Base-by-base conservation (phyloP, 92 coral and sea anemone genomes). In the Porites lobata region DNA sequence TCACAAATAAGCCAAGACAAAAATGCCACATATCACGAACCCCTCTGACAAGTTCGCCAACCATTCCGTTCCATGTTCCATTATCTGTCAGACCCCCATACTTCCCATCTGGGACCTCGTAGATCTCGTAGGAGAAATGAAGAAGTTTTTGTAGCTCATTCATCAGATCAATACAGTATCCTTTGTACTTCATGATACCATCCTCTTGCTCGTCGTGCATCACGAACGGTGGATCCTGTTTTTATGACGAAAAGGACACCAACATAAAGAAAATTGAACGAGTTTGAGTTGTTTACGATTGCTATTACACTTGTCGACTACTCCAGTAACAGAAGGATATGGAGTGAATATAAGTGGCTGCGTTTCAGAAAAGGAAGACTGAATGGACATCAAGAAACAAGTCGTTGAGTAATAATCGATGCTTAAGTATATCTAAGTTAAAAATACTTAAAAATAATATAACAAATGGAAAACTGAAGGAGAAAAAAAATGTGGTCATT, bases 121-220 rank as follows among this genome's bases (percentile, higher is more conserved):
- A 90, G 26, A 96, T 29, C 64, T 94, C 91, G 80, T 91, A 96
- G 1, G 89, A 92, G 54, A 96, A 96, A 50, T 76, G 83, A 53
- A 96, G 91, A 26, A 76, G 32, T 20, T 78, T 80, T 8, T 98
- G 93, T 20, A 96, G 72, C 54, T 92, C 86, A 15, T 83, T 76
- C 19, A 93, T 73, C 51, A 96, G 86, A 18, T 96, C 99, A 11
- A 96, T 88, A 75, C 99, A 95, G 78, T 91, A 96, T 9, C 99
- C 99, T 80, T 87, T 87, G 43, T 81, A 89, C 5, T 70, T 53
- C 2, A 29, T 69, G 5, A 62, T 50, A 66, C 97, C 97, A 54
- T 86, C 91, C n/a, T 87, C 52, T 21, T 87, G 88, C 32, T 18
- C 53, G 50, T 79, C 82, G 9, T 32, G 72, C 87, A 88, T 84